Conservation (phyloP, 2,888 invertebrate species). For the Macrophya annulata region DNA sequence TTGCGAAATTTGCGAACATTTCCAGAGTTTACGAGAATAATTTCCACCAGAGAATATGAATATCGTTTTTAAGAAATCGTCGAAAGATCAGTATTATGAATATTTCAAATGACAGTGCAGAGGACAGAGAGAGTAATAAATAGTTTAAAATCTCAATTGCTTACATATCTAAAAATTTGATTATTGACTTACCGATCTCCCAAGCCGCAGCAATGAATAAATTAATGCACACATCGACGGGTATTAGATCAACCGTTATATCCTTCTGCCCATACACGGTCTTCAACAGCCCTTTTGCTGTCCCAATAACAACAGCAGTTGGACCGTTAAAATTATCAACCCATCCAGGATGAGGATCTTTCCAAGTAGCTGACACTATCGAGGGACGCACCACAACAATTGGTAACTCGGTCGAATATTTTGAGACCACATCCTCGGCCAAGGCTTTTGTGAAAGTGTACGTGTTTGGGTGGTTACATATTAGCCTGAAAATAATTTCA, state of each 20-base stretch:
- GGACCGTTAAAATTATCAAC: slow-evolving; percentile 95
- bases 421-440: slow-evolving; percentile 89
- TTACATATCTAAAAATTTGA: background rate
- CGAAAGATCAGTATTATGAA: too few relatives aligned
- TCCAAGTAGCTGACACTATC: slow-evolving; percentile 89
- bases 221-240: slow-evolving; percentile 94
- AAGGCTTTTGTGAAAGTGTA: slow-evolving; percentile 95
- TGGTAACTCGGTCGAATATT: slow-evolving; percentile 87
- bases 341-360: slow-evolving; percentile 91
- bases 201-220: slow-evolving; percentile 91
- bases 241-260: slow-evolving; percentile 91
- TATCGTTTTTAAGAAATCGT: too few relatives aligned
- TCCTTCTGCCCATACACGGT: slow-evolving; percentile 87
- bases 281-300: slow-evolving; percentile 90
- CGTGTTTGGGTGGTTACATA: slow-evolving; percentile 90
- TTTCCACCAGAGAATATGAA: too few relatives aligned
- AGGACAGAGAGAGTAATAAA: background rate
- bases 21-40: too few relatives aligned
- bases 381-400: slow-evolving; percentile 91
- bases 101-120: background rate
- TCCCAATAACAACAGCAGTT: slow-evolving; percentile 88
- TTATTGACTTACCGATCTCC: slow-evolving; percentile 80
- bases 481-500: slow-evolving; percentile 72
- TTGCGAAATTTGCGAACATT: too few relatives aligned
- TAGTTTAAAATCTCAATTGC: background rate